A percentile compares a stretch with the other conserved stretches of the same genome.
These are phyloP conservation scores for Pharmacophagus antenor DNA, from an alignment of 2,888 invertebrate genomes.

Conservation along the genomic window DNA sequence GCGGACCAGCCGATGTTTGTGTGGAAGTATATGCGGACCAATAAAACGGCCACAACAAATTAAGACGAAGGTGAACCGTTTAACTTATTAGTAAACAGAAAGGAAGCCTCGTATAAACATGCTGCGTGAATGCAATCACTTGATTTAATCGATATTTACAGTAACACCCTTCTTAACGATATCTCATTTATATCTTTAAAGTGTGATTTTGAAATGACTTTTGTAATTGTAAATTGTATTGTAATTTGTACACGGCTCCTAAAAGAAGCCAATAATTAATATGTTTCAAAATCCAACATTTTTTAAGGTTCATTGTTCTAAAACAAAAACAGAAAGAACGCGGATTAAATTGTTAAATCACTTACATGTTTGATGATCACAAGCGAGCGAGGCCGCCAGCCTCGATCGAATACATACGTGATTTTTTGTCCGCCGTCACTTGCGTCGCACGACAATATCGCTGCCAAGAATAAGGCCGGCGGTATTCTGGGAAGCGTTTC, in stretches of 20 bases:
- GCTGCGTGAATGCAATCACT: background rate
- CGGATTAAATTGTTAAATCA: too few relatives aligned
- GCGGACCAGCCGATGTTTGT: slow-evolving; percentile 54
- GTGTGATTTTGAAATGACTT: too few relatives aligned
- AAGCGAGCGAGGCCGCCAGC: too few relatives aligned
- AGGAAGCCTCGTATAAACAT: background rate
- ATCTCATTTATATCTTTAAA: too few relatives aligned
- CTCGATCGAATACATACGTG: slow-evolving; percentile 3
- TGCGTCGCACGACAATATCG: background rate
- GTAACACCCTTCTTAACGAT: too few relatives aligned
- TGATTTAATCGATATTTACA: background rate
- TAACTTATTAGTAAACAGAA: slow-evolving; percentile 11
- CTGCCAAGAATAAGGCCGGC: slow-evolving; percentile 18
- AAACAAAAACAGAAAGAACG: too few relatives aligned
- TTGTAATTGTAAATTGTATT: too few relatives aligned
- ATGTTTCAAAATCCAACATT: too few relatives aligned
- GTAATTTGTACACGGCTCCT: too few relatives aligned
- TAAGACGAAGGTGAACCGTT: slow-evolving; percentile 6
- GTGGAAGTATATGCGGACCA: slow-evolving; percentile 19
- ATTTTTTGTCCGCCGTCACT: background rate
- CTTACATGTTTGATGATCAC: too few relatives aligned
- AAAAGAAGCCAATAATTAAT: too few relatives aligned
- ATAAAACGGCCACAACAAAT: slow-evolving; percentile 17
- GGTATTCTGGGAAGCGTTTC: slow-evolving; percentile 27
- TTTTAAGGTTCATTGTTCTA: too few relatives aligned